Percentiles rank a stretch among this genome's conserved stretches.
These are phyloP conservation scores for Siniperca knerii DNA, from an alignment of 2,113 vertebrate genomes.

Conservation along the genomic window DNA sequence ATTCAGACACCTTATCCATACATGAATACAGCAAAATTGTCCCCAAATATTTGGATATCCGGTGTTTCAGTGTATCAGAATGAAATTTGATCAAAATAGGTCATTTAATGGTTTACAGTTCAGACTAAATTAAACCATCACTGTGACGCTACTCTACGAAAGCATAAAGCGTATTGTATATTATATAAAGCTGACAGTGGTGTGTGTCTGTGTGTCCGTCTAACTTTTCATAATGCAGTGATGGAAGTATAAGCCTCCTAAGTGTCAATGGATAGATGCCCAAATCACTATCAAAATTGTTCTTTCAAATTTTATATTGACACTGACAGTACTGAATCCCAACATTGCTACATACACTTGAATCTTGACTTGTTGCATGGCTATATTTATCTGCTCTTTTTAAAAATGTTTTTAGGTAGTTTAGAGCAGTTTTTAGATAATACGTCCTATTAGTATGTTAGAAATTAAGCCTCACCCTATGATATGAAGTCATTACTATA, in stretches of 20 bases:
- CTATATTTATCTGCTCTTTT: conserved; percentile 49
- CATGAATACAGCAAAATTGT: background rate
- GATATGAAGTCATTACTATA: conserved; percentile 27
- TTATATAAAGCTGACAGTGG: background rate
- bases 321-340: background rate
- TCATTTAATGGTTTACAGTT: background rate
- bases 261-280: background rate
- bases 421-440: conserved; percentile 8
- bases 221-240: conserved; percentile 10
- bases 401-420: conserved; percentile 24
- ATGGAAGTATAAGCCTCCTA: conserved; percentile 6
- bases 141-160: background rate
- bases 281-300: background rate
- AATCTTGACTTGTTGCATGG: conserved; percentile 59
- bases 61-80: background rate
- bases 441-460: conserved; percentile 34
- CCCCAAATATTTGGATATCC: background rate
- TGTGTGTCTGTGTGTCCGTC: background rate
- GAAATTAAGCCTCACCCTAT: conserved; percentile 11
- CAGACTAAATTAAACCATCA: background rate
- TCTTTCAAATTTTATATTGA: background rate
- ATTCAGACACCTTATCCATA: background rate
- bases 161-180: background rate
- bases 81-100: background rate
- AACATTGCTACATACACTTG: conserved; percentile 47